Evolutionary conservation across 2,888 invertebrate genomes (phyloP).

Genomic region (Brachycybe producta): DNA sequence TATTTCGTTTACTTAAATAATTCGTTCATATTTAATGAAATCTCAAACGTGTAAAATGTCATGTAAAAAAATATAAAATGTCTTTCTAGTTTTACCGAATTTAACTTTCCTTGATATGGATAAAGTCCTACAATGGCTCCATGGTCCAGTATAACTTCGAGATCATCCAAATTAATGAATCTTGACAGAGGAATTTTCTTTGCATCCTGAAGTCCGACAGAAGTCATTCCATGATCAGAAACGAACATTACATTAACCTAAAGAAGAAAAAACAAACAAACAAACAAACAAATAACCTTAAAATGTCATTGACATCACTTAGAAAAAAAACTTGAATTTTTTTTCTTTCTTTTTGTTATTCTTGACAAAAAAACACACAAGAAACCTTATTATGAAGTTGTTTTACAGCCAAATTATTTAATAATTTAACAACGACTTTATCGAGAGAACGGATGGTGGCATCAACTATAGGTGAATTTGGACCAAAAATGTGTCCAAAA

Average conservation of each 20-base stretch:
- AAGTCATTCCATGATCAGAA: slow-evolving; percentile 34
- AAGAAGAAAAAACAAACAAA: slow-evolving; percentile 14
- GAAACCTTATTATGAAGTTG: slow-evolving; percentile 19
- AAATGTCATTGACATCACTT: too few species aligned
- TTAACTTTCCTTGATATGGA: slow-evolving; percentile 23
- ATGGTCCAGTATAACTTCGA: slow-evolving; percentile 26
- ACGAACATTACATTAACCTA: slow-evolving; percentile 32
- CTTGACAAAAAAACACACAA: neutral
- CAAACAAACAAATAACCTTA: neutral
- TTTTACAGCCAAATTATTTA: slow-evolving; percentile 27
- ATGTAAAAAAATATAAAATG: too few species aligned
- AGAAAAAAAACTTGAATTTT: neutral
- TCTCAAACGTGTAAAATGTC: too few species aligned
- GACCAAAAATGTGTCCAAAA: slow-evolving; percentile 31
- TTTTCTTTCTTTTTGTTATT: neutral
- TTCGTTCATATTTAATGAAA: too few species aligned
- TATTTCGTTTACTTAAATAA: too few species aligned
- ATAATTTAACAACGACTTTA: slow-evolving; percentile 26
- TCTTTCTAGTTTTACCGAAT: too few species aligned
- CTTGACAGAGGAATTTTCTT: slow-evolving; percentile 26
- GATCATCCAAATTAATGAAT: slow-evolving; percentile 25
- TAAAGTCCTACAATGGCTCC: slow-evolving; percentile 28
- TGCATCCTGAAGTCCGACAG: slow-evolving; percentile 24
- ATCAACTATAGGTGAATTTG: slow-evolving; percentile 27
- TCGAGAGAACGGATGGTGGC: slow-evolving; percentile 30